These are phyloP conservation scores for Drosophila ochracea DNA, from an alignment of 2,888 invertebrate species.

Conservation along the genomic window DNA sequence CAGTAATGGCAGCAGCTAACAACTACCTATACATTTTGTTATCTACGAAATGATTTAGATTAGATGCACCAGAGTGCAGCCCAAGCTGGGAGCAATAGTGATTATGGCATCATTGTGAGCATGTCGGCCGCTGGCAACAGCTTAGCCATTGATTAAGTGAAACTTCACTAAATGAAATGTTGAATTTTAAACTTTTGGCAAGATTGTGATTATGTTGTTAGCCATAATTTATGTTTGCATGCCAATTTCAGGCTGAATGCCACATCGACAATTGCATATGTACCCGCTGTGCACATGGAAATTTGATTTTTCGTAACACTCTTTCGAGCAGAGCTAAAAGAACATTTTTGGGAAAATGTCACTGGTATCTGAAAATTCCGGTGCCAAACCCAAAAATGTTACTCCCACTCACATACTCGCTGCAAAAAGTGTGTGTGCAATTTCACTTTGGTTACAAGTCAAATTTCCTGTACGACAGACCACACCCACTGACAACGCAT, in stretches of 20 bases:
- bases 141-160: slow-evolving; percentile 30
- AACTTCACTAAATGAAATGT: slow-evolving; percentile 21
- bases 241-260: slow-evolving; percentile 22
- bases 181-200: neutral
- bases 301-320: slow-evolving; percentile 58
- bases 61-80: slow-evolving; percentile 4
- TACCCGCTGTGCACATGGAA: slow-evolving; percentile 43
- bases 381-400: slow-evolving; percentile 20
- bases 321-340: slow-evolving; percentile 6
- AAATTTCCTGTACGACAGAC: slow-evolving; percentile 68
- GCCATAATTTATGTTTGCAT: slow-evolving; percentile 27
- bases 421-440: slow-evolving; percentile 15
- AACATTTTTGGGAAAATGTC: slow-evolving; percentile 47
- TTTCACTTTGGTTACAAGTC: slow-evolving; percentile 69
- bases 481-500: slow-evolving; percentile 31
- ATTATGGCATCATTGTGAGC: slow-evolving; percentile 20
- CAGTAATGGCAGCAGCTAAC: slow-evolving; percentile 1
- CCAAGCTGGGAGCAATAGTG: neutral
- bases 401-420: neutral
- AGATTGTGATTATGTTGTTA: slow-evolving; percentile 1
- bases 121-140: neutral
- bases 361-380: slow-evolving; percentile 49
- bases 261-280: slow-evolving; percentile 22
- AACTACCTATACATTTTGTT: slow-evolving; percentile 25
- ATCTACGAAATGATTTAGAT: slow-evolving; percentile 35